Conservation (phyloP, 1,140 invertebrate genomes). For the Stegodyphus dumicola region DNA sequence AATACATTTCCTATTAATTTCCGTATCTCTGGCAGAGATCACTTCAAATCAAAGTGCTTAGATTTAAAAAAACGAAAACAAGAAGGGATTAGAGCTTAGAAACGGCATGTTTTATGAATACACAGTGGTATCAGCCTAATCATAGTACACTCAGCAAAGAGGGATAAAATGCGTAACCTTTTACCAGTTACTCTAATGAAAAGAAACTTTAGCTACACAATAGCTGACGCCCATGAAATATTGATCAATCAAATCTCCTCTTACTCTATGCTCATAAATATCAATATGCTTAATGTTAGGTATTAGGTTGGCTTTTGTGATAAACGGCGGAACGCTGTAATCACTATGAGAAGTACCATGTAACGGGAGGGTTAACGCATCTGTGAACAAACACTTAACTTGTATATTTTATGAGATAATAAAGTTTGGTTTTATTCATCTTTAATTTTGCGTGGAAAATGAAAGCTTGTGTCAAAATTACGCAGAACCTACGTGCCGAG, state of each 20-base stretch:
- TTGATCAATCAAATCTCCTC: constrained; percentile 30
- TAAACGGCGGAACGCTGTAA: constrained; percentile 21
- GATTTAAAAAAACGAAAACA: too few relatives aligned
- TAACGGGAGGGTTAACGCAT: neutral
- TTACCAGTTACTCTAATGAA: constrained; percentile 3
- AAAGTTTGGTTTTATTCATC: constrained; percentile 49
- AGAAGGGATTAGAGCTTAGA: too few relatives aligned
- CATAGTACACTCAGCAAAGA: too few relatives aligned
- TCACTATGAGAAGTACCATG: constrained; percentile 9
- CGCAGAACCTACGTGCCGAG: too few relatives aligned
- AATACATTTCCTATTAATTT: too few relatives aligned
- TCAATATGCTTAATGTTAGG: constrained; percentile 52
- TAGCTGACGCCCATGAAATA: constrained; percentile 30
- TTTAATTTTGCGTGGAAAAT: constrained; percentile 22
- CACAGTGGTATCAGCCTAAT: too few relatives aligned
- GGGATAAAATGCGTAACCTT: neutral
- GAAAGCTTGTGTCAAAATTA: too few relatives aligned
- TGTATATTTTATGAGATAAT: constrained; percentile 52
- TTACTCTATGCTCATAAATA: constrained; percentile 38
- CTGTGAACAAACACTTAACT: constrained; percentile 45
- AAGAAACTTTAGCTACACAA: constrained; percentile 9
- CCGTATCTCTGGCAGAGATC: too few relatives aligned
- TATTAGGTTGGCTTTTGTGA: constrained; percentile 27
- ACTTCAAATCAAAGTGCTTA: too few relatives aligned
- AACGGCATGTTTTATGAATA: too few relatives aligned